Conservation (phyloP, 2,888 invertebrate species). For the Andricus curvator region DNA sequence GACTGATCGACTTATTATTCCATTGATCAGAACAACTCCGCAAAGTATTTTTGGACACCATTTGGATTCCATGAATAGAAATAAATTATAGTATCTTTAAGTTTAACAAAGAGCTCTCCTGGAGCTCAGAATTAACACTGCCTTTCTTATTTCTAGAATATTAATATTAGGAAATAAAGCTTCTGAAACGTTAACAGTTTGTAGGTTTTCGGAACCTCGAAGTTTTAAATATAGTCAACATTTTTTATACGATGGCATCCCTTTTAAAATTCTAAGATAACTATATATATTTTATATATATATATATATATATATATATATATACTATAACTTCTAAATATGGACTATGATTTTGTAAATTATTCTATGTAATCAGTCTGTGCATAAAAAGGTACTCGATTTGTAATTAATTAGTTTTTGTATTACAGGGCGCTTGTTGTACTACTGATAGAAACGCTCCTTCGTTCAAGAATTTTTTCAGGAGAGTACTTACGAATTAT, state of each 20-base stretch:
- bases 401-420: not conserved
- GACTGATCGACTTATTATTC: not conserved
- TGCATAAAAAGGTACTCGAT: not conserved
- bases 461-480: not conserved
- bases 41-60: not conserved
- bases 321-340: not conserved
- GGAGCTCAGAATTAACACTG: not conserved
- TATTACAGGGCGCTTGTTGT: not conserved
- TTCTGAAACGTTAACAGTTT: not conserved
- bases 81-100: not conserved
- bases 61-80: constrained; percentile 20
- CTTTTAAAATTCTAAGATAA: not conserved
- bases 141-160: not conserved
- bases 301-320: no score
- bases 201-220: not conserved
- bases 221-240: not conserved
- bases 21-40: not conserved
- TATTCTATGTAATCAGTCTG: not conserved
- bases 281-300: no score
- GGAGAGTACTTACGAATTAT: not conserved
- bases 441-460: not conserved
- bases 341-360: not conserved
- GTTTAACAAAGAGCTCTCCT: not conserved
- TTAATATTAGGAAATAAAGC: not conserved
- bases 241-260: not conserved